Evolutionary conservation across 1,140 invertebrate species (phyloP), one percentile per base, ranked within the genome.

Genomic region (Nephila pilipes): DNA sequence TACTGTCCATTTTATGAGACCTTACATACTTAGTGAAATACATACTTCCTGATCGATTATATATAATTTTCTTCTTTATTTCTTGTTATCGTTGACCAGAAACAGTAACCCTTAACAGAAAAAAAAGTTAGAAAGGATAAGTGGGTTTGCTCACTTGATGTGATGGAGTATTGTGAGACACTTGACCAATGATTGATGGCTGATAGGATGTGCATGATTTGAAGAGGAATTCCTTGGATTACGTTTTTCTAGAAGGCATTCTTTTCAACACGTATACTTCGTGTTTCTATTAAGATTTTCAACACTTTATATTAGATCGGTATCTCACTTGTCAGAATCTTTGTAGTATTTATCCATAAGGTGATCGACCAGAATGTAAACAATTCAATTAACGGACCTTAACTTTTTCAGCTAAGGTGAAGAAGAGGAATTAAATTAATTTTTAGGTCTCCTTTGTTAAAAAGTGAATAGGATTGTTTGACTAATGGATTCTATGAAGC

Each of bases 11-110:
- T 55, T 25, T n/a, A 83, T 29, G 22, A 55, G 80, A 25, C 25
- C 54, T 83, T n/a, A n/a, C n/a, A n/a, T n/a, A n/a, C n/a, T n/a
- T 75, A 75, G 29, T 20, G 69, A 75, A 75, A 32, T 83, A 55
- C 79, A 83, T 83, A 83, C 22, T 83, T 83, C 80, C 80, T 83
- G 46, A 54, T 83, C 38, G 80, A 83, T 83, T 54, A 83, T 83
- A 18, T 83, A 12, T 55, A 32, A 83, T 46, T 54, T 83, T 83
- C 54, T 54, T 83, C 80, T 83, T 46, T 83, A n/a, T 83, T 25
- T 55, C 54, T 55, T 83, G n/a, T 83, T 83, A 83, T 55, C 22
- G n/a, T 38, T 54, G 54, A 14, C 29, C 29, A 75, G 69, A 75
- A 75, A 29, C 6, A 75, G 69, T 75, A 36, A 75, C 69, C 29